Evolutionary conservation across 1,140 invertebrate genomes (phyloP), one percentile per base, ranked within the genome.

Genomic region (Matsumurasca onukii): DNA sequence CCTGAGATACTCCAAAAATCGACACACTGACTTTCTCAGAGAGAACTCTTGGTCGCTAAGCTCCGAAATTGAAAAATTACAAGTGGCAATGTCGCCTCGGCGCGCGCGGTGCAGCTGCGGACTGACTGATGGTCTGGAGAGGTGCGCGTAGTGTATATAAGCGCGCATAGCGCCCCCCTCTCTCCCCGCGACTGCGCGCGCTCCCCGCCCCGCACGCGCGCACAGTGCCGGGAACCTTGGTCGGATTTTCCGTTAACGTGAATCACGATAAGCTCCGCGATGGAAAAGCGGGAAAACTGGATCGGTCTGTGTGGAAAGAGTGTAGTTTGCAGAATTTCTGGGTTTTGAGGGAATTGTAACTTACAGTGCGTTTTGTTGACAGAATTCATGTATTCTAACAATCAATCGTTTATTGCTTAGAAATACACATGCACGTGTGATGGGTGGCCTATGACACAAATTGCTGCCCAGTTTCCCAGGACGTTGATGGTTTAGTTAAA

Each of bases 1-100:
- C 79, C 55, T 59, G 25, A 5, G 80, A 80, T 78, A 77, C 79
- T 76, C 77, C 66, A 80, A 80, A 80, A 79, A 80, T 80, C 80
- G 81, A 81, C 80, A 80, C 77, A 81, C 80, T 80, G 81, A 82
- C 81, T 80, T 67, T 79, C 79, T 65, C 39, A 39, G 13, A 24
- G 39, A 65, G 62, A 81, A 78, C 79, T 81, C 78, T 78, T 76
- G 76, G 79, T 77, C 78, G 77, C 29, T 65, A 77, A 73, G 5
- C 77, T 78, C 77, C 79, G 78, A 79, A 80, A 78, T 80, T 81
- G 81, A 82, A 81, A 81, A 81, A 81, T 78, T 80, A 77, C 78
- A 79, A 78, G 48, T 31, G 75, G 74, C 77, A 75, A 76, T 77
- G 76, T 76, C 80, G 77, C 78, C 77, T 78, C 77, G 76, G 78